Percentiles rank a stretch among this genome's conserved stretches.
phyloP scores from a whole-genome alignment of 1,140 invertebrate genomes.

The Vanessa atalanta region DNA sequence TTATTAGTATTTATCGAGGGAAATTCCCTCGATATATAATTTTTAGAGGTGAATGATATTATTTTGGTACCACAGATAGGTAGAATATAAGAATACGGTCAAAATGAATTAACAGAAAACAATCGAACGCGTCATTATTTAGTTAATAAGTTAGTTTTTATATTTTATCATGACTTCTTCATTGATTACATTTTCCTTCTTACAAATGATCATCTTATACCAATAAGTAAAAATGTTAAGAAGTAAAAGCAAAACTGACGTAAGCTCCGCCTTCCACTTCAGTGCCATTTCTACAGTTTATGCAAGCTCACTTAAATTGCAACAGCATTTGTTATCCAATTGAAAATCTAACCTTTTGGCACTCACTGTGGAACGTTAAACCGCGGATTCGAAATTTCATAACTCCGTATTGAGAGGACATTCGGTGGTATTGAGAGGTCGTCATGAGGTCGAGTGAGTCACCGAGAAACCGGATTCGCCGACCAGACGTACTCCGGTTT shows the following conservation, averaged over 20 bases:
- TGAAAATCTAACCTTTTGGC: conserved; percentile 23
- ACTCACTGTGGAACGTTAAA: conserved; percentile 7
- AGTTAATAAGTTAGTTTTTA: too few species aligned
- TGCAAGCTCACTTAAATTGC: conserved; percentile 4
- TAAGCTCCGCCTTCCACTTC: not conserved
- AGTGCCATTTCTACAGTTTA: not conserved
- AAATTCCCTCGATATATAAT: too few species aligned
- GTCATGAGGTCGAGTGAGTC: conserved; percentile 46
- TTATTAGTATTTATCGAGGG: too few species aligned
- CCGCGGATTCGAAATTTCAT: conserved; percentile 14
- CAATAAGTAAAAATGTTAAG: too few species aligned
- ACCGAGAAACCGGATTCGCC: conserved; percentile 51
- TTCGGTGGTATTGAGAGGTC: conserved; percentile 45
- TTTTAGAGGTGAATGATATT: too few species aligned
- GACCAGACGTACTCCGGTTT: conserved; percentile 29
- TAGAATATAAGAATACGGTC: too few species aligned
- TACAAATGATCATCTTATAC: too few species aligned
- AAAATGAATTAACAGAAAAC: too few species aligned
- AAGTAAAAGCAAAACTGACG: not conserved
- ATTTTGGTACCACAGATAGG: too few species aligned
- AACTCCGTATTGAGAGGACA: conserved; percentile 27
- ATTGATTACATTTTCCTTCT: too few species aligned
- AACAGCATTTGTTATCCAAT: not conserved
- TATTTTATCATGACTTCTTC: too few species aligned
- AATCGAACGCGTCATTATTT: too few species aligned